Base-by-base conservation (phyloP, 2,113 vertebrate species). In the Myiopsitta monachus region DNA sequence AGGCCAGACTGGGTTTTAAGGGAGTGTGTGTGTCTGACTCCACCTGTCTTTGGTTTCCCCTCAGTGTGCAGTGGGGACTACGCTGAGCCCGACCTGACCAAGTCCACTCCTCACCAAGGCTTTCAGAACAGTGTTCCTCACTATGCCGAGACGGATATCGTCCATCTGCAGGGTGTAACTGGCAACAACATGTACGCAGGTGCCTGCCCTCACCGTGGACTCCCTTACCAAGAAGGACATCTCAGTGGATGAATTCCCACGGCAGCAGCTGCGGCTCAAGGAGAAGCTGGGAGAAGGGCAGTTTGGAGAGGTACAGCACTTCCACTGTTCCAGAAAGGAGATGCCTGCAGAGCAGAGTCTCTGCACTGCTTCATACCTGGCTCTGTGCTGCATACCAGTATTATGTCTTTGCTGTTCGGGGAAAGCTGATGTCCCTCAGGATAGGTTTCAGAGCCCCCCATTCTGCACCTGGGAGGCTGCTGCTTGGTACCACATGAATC, bases 31-130 rank as follows among this genome's bases (percentile, higher is more conserved):
- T 59, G 10, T 39, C 51, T 59, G 43, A 72, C 66, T 43, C 26
- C 23, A 1, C 4, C 61, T 36, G 14, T 18, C 57, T 55, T 8
- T 87, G 72, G 1, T 88, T 89, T 57, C 14, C 57, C 57, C 47
- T 23, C 2, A 97, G 96, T 97, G 89, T 97, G 96, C 91, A 97
- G 96, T 1, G 96, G 96, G 83, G 96, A 97, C 81, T 97, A 97
- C 0, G 96, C 96, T 17, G 96, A 97, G 81, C 96, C 96, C 0
- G 96, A 97, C 93, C 84, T 97, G 61, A 97, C 96, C 89, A 97
- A 97, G 83, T 96, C 96, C 74, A 97, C 96, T 33, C 96, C 96
- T 92, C 96, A 97, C 93, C 96, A 97, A 91, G 96, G 96, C 93
- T 97, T 97, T 41, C 96, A 97, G 91, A 97, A 91, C 95, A 97